phyloP scores from a whole-genome alignment of 2,113 vertebrate genomes.

The Cephalopterus ornatus region DNA sequence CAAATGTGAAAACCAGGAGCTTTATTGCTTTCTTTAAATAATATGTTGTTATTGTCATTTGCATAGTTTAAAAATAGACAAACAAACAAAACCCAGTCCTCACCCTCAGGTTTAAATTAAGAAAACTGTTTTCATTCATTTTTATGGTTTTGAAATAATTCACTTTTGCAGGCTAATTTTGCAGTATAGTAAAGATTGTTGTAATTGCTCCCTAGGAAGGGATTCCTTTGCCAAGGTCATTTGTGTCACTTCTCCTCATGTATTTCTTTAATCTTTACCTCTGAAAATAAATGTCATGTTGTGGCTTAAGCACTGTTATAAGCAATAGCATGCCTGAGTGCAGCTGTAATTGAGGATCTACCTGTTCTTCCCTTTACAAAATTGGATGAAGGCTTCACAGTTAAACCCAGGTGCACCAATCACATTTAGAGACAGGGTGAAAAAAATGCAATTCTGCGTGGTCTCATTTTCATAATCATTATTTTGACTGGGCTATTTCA shows the following conservation, averaged over 20 bases:
- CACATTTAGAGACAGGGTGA: background rate
- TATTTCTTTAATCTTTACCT: background rate
- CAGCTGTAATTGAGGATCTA: background rate
- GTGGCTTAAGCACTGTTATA: background rate
- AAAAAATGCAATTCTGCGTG: background rate
- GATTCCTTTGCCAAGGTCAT: background rate
- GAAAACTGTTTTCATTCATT: background rate
- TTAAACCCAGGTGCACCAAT: background rate
- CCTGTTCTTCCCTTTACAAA: background rate
- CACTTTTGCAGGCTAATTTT: background rate
- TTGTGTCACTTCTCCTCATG: background rate
- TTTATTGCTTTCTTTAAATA: background rate
- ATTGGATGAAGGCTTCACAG: background rate
- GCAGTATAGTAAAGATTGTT: background rate
- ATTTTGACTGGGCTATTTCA: background rate
- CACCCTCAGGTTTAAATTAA: background rate
- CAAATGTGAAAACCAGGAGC: background rate
- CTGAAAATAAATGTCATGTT: background rate
- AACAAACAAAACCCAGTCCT: background rate
- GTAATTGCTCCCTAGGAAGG: background rate
- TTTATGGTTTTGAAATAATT: background rate
- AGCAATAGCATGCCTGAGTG: background rate
- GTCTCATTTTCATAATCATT: background rate
- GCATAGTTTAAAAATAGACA: background rate
- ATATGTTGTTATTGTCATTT: background rate